Evolutionary conservation across 2,888 invertebrate genomes (phyloP), one percentile per base, ranked within the genome.

Genomic region (Heliconius ethilla): DNA sequence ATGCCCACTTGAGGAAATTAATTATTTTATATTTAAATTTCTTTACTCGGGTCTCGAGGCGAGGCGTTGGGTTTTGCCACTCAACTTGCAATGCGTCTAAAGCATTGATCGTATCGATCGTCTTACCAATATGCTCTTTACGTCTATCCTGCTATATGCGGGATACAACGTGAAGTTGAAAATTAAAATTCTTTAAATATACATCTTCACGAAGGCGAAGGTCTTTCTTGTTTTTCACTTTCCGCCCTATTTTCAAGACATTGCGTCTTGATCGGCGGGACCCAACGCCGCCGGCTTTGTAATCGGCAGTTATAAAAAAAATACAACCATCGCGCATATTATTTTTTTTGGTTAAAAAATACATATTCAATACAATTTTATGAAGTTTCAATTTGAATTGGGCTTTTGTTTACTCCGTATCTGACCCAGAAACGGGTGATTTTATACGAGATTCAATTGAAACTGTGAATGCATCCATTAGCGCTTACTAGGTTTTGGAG

Each of bases 391-490:
- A 40, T 40, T 40, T 40, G 15, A 40, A 40, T 45, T 40, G 13
- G 25, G 40, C 29, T 25, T 69, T 69, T 25, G 40, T 45, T 69
- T 25, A 25, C 67, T 22, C 37, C n/a, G 40, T 27, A 25, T 69
- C 40, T 69, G 69, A 69, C 69, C 69, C 40, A 69, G 40, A 69
- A 69, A 69, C 69, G 65, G 29, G 25, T 7, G 25, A 40, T 69
- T 69, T 69, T 69, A 69, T 69, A 25, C 69, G 40, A 69, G 13
- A 69, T 69, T 69, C 69, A 69, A 69, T 69, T 69, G 25, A 25
- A 40, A 69, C 40, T 40, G 69, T 69, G 69, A 69, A 69, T 69
- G 15, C 40, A 40, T 40, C 69, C 69, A 69, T 69, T 69, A 69
- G 25, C 40, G 13, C 18, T 69, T 69, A 67, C 15, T 45, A 27